Evolutionary conservation across 2,888 invertebrate species (phyloP).

Genomic region (Heliconius cydno): DNA sequence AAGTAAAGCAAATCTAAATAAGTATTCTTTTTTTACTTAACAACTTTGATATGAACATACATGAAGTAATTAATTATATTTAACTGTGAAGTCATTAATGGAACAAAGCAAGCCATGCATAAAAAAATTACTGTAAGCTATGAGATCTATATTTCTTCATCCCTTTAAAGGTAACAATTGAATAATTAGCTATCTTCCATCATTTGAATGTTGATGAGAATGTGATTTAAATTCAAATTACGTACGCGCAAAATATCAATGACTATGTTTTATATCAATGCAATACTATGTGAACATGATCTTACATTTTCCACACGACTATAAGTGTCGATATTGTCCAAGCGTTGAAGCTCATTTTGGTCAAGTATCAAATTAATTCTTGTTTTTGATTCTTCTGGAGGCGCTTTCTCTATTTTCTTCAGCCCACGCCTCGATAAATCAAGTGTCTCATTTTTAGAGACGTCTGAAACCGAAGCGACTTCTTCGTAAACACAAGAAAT

Average conservation of each 20-base stretch:
- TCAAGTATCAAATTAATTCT: constrained; percentile 90
- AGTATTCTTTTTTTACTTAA: not conserved
- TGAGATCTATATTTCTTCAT: constrained; percentile 4
- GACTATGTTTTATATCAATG: constrained; percentile 1
- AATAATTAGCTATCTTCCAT: constrained; percentile 18
- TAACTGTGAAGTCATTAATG: not conserved
- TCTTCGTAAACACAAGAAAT: not conserved
- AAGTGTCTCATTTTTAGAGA: constrained; percentile 80
- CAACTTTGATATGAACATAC: not conserved
- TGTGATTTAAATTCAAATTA: constrained; percentile 26
- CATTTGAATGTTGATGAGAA: constrained; percentile 15
- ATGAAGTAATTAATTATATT: constrained; percentile 2
- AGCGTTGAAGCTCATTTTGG: constrained; percentile 93
- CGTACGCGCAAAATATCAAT: constrained; percentile 9
- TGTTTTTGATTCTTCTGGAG: constrained; percentile 86
- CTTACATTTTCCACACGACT: constrained; percentile 89
- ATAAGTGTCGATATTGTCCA: constrained; percentile 94
- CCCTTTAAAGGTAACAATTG: constrained; percentile 16
- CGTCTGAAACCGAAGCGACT: constrained; percentile 44
- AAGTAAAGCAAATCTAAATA: not conserved
- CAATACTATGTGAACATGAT: constrained; percentile 1
- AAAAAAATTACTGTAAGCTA: constrained; percentile 1
- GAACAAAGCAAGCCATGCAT: not conserved
- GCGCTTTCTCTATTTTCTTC: constrained; percentile 91
- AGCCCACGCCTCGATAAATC: constrained; percentile 91